These are phyloP conservation scores for Caenorhabditis sp. DNA, from an alignment of 2,888 invertebrate species.

Conservation along the genomic window DNA sequence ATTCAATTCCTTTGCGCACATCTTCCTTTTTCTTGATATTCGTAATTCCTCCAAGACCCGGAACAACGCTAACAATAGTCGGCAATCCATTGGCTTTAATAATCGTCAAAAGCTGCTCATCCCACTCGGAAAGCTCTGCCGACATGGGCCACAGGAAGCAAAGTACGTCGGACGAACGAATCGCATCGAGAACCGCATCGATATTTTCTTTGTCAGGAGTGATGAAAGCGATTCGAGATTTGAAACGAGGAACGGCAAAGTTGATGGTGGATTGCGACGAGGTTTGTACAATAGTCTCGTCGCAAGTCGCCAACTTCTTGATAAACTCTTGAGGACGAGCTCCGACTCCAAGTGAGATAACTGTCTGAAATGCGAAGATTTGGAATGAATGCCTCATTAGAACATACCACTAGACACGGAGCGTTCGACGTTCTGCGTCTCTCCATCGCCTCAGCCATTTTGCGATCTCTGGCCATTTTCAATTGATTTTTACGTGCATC, in stretches of 20 bases:
- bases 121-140: conserved; percentile 72
- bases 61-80: conserved; percentile 74
- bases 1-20: conserved; percentile 71
- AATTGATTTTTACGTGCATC: conserved; percentile 69
- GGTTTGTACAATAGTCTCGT: conserved; percentile 68
- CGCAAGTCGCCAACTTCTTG: conserved; percentile 61
- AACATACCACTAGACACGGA: conserved; percentile 63
- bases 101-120: conserved; percentile 74
- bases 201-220: conserved; percentile 71
- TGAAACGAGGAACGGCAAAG: conserved; percentile 78
- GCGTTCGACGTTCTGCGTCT: conserved; percentile 63
- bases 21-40: conserved; percentile 77
- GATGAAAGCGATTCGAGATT: conserved; percentile 75
- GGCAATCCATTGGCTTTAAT: conserved; percentile 86
- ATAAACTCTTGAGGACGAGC: conserved; percentile 67
- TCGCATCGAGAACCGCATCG: conserved; percentile 76
- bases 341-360: conserved; percentile 73
- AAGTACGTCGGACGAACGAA: conserved; percentile 89
- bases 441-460: conserved; percentile 63
- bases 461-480: conserved; percentile 61
- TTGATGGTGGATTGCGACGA: conserved; percentile 66
- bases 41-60: conserved; percentile 72
- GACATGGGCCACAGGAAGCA: conserved; percentile 89
- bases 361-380: conserved; percentile 67
- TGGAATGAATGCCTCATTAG: neutral